Conservation (phyloP, 1,140 invertebrate genomes). For the Papilio polyxenes region DNA sequence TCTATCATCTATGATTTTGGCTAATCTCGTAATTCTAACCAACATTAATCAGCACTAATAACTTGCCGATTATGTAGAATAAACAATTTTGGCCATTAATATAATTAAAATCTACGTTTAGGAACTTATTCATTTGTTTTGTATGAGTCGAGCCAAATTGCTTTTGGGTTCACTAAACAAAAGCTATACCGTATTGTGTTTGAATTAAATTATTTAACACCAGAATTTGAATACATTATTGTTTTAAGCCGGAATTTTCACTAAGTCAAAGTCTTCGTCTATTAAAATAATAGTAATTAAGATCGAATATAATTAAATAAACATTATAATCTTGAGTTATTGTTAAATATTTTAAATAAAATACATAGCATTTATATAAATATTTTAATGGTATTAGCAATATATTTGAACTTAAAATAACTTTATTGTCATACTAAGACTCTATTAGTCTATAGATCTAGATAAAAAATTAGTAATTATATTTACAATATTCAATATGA, state of each 20-base stretch:
- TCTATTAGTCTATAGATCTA: too few relatives aligned
- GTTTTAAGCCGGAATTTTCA: background rate
- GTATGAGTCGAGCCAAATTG: conserved; percentile 19
- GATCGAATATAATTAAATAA: background rate
- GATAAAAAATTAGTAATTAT: too few relatives aligned
- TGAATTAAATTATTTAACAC: conserved; percentile 1
- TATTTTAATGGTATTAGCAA: too few relatives aligned
- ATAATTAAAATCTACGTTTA: conserved; percentile 15
- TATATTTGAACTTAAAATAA: too few relatives aligned
- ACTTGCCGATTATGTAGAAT: background rate
- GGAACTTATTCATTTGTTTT: conserved; percentile 17
- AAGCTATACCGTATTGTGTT: conserved; percentile 11
- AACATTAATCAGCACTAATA: conserved; percentile 7
- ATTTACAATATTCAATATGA: too few relatives aligned
- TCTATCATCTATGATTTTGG: background rate
- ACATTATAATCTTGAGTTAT: too few relatives aligned
- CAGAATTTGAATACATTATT: background rate
- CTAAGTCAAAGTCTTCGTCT: background rate
- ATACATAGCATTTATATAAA: too few relatives aligned
- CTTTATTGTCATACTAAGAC: too few relatives aligned
- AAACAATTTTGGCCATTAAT: conserved; percentile 11
- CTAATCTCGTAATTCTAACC: background rate
- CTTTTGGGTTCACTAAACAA: conserved; percentile 24
- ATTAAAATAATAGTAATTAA: background rate
- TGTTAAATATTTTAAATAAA: too few relatives aligned